Conservation (phyloP, 2,888 invertebrate genomes). For the Eupsilia transversa region DNA sequence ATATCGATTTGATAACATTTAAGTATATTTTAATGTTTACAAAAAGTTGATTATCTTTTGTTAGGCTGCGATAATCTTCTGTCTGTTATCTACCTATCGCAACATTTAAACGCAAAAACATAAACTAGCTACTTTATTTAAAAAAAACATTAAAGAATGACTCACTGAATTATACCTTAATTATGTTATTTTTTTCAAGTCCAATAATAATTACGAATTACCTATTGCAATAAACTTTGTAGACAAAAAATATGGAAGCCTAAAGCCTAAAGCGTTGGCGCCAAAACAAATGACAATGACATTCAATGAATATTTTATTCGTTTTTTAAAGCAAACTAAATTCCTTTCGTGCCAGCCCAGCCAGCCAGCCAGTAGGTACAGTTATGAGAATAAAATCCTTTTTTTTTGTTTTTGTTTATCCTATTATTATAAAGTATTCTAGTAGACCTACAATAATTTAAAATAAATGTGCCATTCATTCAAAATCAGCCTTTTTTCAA, state of each 20-base stretch:
- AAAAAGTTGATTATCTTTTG: slow-evolving; percentile 23
- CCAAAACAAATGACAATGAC: slow-evolving; percentile 34
- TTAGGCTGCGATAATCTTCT: slow-evolving; percentile 10
- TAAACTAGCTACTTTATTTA: not conserved
- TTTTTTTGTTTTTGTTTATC: slow-evolving; percentile 15
- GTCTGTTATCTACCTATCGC: slow-evolving; percentile 16
- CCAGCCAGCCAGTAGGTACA: no score
- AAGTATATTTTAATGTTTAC: slow-evolving; percentile 37
- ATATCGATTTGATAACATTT: slow-evolving; percentile 33
- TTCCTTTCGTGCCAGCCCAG: slow-evolving; percentile 28
- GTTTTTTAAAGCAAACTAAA: slow-evolving; percentile 23
- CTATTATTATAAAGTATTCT: not conserved
- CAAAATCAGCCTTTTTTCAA: not conserved
- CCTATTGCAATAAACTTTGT: not conserved
- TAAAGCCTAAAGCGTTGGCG: slow-evolving; percentile 12
- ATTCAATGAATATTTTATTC: not conserved
- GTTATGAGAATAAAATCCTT: slow-evolving; percentile 5
- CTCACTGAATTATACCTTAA: not conserved
- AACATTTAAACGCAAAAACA: slow-evolving; percentile 17
- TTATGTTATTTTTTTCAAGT: not conserved
- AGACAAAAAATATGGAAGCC: not conserved
- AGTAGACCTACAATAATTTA: no score
- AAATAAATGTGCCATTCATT: not conserved
- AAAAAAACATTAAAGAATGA: not conserved
- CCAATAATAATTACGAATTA: not conserved